phyloP scores from a whole-genome alignment of 2,888 invertebrate species.

The Ceramica pisi region DNA sequence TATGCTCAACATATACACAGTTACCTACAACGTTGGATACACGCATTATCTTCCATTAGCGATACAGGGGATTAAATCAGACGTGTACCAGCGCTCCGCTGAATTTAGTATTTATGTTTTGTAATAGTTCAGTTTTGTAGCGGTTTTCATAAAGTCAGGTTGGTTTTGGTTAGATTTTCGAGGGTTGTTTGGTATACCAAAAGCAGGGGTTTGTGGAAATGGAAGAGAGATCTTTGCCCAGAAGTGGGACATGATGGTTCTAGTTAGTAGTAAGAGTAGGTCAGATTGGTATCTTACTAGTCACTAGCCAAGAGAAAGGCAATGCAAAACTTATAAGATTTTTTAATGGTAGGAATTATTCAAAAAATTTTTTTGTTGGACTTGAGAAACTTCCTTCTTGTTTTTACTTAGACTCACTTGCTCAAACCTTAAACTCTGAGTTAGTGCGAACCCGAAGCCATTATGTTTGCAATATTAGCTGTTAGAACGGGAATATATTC shows the following conservation, averaged over 20 bases:
- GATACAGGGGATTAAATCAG: slow-evolving; percentile 84
- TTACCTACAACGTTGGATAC: slow-evolving; percentile 27
- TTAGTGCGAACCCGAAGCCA: too few relatives aligned
- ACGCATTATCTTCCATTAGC: slow-evolving; percentile 44
- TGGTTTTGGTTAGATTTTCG: not conserved
- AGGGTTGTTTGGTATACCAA: not conserved
- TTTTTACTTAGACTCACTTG: not conserved
- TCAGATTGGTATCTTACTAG: not conserved
- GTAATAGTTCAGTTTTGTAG: slow-evolving; percentile 37
- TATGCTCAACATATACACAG: slow-evolving; percentile 10
- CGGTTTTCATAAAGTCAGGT: slow-evolving; percentile 33
- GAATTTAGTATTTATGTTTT: slow-evolving; percentile 51
- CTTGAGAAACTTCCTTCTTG: not conserved
- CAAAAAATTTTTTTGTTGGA: not conserved
- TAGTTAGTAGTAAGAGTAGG: too few relatives aligned
- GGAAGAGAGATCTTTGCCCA: not conserved
- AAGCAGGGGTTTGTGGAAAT: not conserved
- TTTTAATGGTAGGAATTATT: not conserved
- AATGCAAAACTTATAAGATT: not conserved
- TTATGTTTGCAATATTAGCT: too few relatives aligned
- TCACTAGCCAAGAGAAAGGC: not conserved
- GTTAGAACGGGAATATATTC: too few relatives aligned
- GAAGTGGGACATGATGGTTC: not conserved
- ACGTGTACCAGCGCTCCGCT: slow-evolving; percentile 63
- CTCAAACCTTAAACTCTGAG: too few relatives aligned